phyloP scores from a whole-genome alignment of 64 coral and sea anemone genomes.

The Acropora yongei region DNA sequence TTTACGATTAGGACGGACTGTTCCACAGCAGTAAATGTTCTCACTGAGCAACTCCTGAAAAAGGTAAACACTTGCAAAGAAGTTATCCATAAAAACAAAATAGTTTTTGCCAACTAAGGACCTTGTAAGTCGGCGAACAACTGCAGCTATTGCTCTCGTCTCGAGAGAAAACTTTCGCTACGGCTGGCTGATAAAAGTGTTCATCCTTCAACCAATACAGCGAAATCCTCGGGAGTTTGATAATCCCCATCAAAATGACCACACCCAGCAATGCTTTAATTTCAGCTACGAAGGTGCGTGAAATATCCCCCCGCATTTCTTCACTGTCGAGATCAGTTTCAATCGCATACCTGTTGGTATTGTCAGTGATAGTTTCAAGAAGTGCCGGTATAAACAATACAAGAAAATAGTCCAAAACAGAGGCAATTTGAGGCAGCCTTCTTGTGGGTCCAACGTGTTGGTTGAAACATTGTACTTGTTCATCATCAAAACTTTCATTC shows the following conservation, averaged over 20 bases:
- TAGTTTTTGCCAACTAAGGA: conserved; percentile 6
- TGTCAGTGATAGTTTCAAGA: conserved; percentile 24
- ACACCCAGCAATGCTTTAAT: conserved; percentile 64
- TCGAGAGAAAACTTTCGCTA: conserved; percentile 43
- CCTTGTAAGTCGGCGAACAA: not conserved
- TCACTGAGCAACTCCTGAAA: conserved; percentile 25
- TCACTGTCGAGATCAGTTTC: conserved; percentile 30
- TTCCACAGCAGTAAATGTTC: conserved; percentile 59
- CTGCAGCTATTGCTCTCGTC: not conserved
- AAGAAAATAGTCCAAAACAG: conserved; percentile 49
- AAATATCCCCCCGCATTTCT: conserved; percentile 39
- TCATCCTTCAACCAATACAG: conserved; percentile 38
- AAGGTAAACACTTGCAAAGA: conserved; percentile 40
- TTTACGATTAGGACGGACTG: conserved; percentile 33
- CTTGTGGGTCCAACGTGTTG: conserved; percentile 54
- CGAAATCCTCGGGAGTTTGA: conserved; percentile 30
- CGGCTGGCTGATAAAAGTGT: conserved; percentile 15
- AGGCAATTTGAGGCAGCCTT: conserved; percentile 44
- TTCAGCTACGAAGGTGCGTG: conserved; percentile 28
- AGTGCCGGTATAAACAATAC: conserved; percentile 57
- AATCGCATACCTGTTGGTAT: conserved; percentile 40
- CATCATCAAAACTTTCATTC: conserved; percentile 34
- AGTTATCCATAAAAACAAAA: conserved; percentile 69
- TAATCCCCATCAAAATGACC: conserved; percentile 62
- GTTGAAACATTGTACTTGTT: conserved; percentile 47